Evolutionary conservation across 2,797 vertebrate genomes (phyloP).

Genomic region (Oreortyx pictus): DNA sequence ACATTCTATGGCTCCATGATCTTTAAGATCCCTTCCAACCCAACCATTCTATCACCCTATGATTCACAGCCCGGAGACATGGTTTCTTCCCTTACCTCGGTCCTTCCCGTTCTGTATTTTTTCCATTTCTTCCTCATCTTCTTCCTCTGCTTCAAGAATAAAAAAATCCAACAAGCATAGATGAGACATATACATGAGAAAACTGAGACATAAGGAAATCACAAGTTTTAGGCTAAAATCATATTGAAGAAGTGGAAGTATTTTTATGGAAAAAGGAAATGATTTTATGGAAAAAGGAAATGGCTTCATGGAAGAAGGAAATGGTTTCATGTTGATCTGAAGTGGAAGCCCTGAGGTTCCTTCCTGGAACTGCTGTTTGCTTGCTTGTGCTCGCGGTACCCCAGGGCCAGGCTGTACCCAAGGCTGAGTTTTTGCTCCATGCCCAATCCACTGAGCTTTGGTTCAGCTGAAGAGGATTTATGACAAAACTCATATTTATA

Average conservation of each 20-base stretch:
- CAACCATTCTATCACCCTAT: not conserved
- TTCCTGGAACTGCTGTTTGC: not conserved
- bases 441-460: too few species aligned
- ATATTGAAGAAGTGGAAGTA: not conserved
- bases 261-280: too few species aligned
- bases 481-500: not conserved
- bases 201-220: not conserved
- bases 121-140: conserved; percentile 86
- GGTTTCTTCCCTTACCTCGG: conserved; percentile 80
- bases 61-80: fast-evolving
- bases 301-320: not conserved
- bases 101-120: conserved; percentile 92
- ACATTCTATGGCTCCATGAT: too few species aligned
- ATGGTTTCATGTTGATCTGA: not conserved
- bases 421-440: not conserved
- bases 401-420: not conserved
- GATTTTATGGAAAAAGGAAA: not conserved
- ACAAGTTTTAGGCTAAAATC: not conserved
- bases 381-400: fast-evolving
- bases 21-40: too few species aligned
- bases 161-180: not conserved
- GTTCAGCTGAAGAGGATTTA: not conserved
- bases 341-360: not conserved
- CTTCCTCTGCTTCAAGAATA: conserved; percentile 84
- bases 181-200: not conserved